A percentile compares a stretch with the other conserved stretches of the same genome.
These are phyloP conservation scores for Enteromius paludinosus DNA, from an alignment of 2,797 vertebrate species.

Conservation along the genomic window DNA sequence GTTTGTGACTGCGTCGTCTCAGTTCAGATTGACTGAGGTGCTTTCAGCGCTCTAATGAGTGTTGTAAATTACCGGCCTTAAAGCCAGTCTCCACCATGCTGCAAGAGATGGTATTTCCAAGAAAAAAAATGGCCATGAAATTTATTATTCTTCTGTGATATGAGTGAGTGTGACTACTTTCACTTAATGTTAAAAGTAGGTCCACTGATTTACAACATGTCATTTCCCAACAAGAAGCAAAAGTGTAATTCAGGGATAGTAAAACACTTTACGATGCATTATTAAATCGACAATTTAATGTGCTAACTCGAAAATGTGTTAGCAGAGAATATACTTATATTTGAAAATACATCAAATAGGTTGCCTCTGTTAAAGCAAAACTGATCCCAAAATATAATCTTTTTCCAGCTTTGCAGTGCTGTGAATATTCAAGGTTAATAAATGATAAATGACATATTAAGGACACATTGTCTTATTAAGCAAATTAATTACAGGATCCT, in stretches of 20 bases:
- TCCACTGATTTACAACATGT: slow-evolving; percentile 54
- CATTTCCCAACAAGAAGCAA: slow-evolving; percentile 53
- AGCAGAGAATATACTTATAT: slow-evolving; percentile 21
- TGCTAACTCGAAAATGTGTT: slow-evolving; percentile 41
- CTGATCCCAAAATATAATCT: background rate
- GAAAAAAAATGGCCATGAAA: slow-evolving; percentile 16
- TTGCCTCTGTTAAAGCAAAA: background rate
- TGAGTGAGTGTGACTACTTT: slow-evolving; percentile 43
- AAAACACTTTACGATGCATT: slow-evolving; percentile 49
- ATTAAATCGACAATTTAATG: slow-evolving; percentile 56
- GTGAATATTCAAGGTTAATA: background rate
- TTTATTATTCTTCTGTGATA: slow-evolving; percentile 51
- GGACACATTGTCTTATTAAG: background rate
- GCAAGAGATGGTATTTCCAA: slow-evolving; percentile 34
- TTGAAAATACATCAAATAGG: slow-evolving; percentile 26
- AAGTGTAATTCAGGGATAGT: slow-evolving; percentile 53
- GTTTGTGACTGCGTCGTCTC: slow-evolving; percentile 19
- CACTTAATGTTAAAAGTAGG: slow-evolving; percentile 51
- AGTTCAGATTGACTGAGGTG: slow-evolving; percentile 47
- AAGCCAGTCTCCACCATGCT: slow-evolving; percentile 37
- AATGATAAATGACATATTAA: background rate
- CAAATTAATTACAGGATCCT: background rate
- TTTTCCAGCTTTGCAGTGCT: background rate
- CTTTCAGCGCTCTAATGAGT: slow-evolving; percentile 49
- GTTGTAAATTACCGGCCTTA: slow-evolving; percentile 54